A percentile compares a stretch with the other conserved stretches of the same genome.
Conservation (phyloP, 2,113 vertebrate species). For the Dendrocopos noguchii region DNA sequence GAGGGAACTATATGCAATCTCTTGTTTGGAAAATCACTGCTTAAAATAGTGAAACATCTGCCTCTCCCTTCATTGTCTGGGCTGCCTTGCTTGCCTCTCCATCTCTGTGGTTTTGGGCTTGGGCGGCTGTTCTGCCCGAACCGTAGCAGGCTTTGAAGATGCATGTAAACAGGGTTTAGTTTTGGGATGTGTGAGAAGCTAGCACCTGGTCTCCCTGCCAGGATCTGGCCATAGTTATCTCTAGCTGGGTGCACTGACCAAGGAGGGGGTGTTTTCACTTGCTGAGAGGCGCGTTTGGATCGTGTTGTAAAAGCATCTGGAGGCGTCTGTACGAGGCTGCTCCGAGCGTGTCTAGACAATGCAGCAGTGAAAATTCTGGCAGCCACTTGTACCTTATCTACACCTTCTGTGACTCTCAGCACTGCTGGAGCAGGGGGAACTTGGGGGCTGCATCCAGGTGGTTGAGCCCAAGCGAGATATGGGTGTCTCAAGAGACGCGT, state of each 20-base stretch:
- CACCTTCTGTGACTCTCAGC: neutral
- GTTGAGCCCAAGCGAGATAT: neutral
- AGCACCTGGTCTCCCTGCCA: slow-evolving; percentile 1
- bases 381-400: neutral
- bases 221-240: neutral
- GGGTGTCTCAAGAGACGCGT: rapidly evolving
- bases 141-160: slow-evolving; percentile 31
- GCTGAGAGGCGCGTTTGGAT: slow-evolving; percentile 14
- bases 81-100: slow-evolving; percentile 4
- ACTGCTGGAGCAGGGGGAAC: neutral
- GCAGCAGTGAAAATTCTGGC: neutral
- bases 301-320: slow-evolving; percentile 58
- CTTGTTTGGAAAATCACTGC: slow-evolving; percentile 24
- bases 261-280: slow-evolving; percentile 30
- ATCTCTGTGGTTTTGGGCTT: slow-evolving; percentile 26
- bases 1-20: neutral
- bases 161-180: neutral
- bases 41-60: slow-evolving; percentile 16
- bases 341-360: slow-evolving; percentile 36
- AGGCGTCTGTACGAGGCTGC: slow-evolving; percentile 37
- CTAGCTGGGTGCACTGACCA: neutral
- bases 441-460: neutral
- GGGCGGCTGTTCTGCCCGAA: slow-evolving; percentile 21
- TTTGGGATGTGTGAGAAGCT: neutral
- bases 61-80: slow-evolving; percentile 46